Evolutionary conservation across 2,113 vertebrate genomes (phyloP), one percentile per base, ranked within the genome.

Genomic region (Peromyscus leucopus): DNA sequence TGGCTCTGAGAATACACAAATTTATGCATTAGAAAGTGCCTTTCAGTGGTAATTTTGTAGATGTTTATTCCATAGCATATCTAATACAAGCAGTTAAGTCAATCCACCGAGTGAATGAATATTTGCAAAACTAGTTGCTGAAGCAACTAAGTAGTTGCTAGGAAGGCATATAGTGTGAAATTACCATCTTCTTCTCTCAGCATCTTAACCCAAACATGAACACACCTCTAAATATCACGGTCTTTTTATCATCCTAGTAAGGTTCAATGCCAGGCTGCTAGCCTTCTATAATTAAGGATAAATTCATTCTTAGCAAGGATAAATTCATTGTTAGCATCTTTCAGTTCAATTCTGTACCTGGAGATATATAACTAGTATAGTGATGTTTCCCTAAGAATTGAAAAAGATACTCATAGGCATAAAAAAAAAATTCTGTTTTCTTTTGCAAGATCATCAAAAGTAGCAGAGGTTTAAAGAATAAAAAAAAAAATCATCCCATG

Each of bases 31-130:
- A 93, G 69, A 95, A 94, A 87, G 2, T 90, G n/a, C 75, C 83
- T 87, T 89, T 93, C 78, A 95, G 84, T 51, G 86, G 36, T 76
- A 96, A 87, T 91, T 96, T 83, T 83, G 26, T 91, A 55, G 28
- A 94, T 83, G 31, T 61, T 97, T 94, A 92, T 89, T 65, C 83
- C 95, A 97, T 36, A 86, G 76, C 85, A 89, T 75, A 95, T 71
- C 98, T 96, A 55, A 98, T 92, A 85, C 95, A 97, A 98, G 89
- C 78, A 97, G 91, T 15, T 90, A 95, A 97, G 93, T 61, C 79
- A 96, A 89, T 57, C 69, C 51, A 87, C 85, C 94, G 93, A 61
- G 93, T 93, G 96, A 96, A 90, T 94, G 89, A 96, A 93, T 98
- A 97, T 97, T 98, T 51, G 80, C 51, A 2, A 83, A 93, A 94